Conservation (phyloP, 2,113 vertebrate species). For the Brachionichthys hirsutus region DNA sequence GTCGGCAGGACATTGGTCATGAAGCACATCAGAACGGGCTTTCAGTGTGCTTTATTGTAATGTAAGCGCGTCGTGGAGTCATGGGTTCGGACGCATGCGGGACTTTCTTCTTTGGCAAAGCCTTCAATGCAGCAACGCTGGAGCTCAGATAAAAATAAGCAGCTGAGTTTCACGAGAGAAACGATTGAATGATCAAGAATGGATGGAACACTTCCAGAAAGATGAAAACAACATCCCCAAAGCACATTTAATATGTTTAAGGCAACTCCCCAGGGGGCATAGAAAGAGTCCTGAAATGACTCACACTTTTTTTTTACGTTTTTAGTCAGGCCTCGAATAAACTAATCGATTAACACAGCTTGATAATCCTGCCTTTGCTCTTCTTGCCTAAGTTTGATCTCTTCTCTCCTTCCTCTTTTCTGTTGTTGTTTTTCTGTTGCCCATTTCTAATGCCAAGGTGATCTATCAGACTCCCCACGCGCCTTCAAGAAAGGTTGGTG, state of each 20-base stretch:
- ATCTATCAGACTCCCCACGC: conserved; percentile 94
- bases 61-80: conserved; percentile 27
- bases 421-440: conserved; percentile 72
- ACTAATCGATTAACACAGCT: conserved; percentile 67
- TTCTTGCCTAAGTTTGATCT: conserved; percentile 70
- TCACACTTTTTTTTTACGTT: conserved; percentile 34
- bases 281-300: conserved; percentile 35
- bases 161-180: conserved; percentile 46
- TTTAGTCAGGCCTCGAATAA: conserved; percentile 39
- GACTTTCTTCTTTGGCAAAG: conserved; percentile 44
- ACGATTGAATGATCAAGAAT: conserved; percentile 24
- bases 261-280: conserved; percentile 43
- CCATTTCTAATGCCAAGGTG: conserved; percentile 83
- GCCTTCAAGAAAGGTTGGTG: conserved; percentile 99
- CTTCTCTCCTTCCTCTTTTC: conserved; percentile 61
- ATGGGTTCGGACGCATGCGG: conserved; percentile 43
- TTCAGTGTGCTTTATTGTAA: conserved; percentile 4
- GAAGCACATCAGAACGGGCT: conserved; percentile 10
- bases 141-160: conserved; percentile 50
- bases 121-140: conserved; percentile 32
- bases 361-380: conserved; percentile 74
- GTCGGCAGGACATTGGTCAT: conserved; percentile 35
- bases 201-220: conserved; percentile 30
- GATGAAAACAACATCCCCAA: conserved; percentile 36
- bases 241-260: conserved; percentile 38